phyloP scores from a whole-genome alignment of 2,113 vertebrate genomes.

The Plestiodon gilberti region DNA sequence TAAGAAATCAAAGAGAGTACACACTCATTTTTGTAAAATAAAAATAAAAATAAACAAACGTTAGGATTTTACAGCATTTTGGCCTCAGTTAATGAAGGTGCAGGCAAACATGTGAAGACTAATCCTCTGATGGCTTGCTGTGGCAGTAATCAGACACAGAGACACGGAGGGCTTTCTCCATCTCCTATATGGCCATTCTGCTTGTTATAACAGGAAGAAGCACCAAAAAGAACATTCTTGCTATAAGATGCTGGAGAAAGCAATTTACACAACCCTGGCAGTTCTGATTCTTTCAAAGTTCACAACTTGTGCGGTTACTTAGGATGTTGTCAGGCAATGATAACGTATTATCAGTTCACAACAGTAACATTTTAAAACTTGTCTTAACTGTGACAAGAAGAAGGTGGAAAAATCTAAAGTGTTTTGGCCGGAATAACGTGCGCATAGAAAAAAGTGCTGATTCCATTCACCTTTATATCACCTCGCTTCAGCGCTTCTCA shows the following conservation, averaged over 20 bases:
- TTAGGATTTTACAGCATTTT: too few relatives aligned
- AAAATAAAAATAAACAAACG: too few relatives aligned
- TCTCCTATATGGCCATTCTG: neutral
- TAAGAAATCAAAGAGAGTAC: too few relatives aligned
- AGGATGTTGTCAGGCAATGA: neutral
- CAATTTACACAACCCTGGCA: neutral
- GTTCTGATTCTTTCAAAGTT: neutral
- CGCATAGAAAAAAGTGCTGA: neutral
- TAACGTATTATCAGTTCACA: neutral
- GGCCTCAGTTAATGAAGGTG: too few relatives aligned
- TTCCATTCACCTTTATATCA: too few relatives aligned
- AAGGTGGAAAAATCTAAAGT: neutral
- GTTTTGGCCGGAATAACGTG: neutral
- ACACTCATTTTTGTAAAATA: too few relatives aligned
- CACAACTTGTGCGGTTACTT: neutral
- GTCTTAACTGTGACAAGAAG: neutral
- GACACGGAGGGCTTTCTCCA: neutral
- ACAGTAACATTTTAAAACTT: neutral
- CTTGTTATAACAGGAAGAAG: neutral
- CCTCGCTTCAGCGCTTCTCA: too few relatives aligned
- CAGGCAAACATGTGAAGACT: too few relatives aligned
- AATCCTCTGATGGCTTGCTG: neutral
- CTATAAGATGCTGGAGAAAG: neutral
- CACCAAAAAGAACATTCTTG: neutral
- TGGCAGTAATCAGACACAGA: neutral